Percentiles rank a stretch among this genome's conserved stretches.
Evolutionary conservation across 2,797 vertebrate genomes (phyloP).

Genomic region (Carapus acus): DNA sequence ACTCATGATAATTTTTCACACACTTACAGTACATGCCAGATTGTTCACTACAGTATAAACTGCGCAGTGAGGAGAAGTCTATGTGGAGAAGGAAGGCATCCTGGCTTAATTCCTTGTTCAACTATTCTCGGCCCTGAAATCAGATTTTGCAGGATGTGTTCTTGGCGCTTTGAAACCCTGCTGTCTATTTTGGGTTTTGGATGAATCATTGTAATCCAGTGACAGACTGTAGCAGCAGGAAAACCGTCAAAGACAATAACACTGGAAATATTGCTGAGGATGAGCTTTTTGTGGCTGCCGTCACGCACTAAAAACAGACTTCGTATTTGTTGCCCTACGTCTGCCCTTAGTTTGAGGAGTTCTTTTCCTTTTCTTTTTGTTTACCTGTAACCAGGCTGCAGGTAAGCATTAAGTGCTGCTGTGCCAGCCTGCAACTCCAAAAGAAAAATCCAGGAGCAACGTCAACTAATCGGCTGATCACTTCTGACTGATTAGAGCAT

Average conservation of each 20-base stretch:
- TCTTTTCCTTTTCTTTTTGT: not conserved
- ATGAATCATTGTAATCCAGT: conserved; percentile 41
- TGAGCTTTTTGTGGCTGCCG: conserved; percentile 32
- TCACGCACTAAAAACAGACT: conserved; percentile 5
- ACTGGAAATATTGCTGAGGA: conserved; percentile 31
- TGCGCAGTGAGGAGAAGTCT: conserved; percentile 29
- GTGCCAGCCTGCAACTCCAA: too few relatives aligned
- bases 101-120: conserved; percentile 20
- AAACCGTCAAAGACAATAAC: conserved; percentile 44
- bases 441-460: too few relatives aligned
- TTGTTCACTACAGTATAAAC: conserved; percentile 10
- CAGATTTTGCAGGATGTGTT: conserved; percentile 53
- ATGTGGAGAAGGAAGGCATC: conserved; percentile 20
- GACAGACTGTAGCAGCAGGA: conserved; percentile 26
- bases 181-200: conserved; percentile 36
- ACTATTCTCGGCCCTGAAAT: conserved; percentile 40
- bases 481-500: too few relatives aligned
- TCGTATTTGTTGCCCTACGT: not conserved
- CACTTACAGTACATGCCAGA: conserved; percentile 22
- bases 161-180: conserved; percentile 23
- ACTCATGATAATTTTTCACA: conserved; percentile 31
- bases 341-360: not conserved
- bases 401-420: too few relatives aligned
- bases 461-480: too few relatives aligned
- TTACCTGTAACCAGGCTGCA: not conserved